phyloP scores from a whole-genome alignment of 2,888 invertebrate species.

The Cryptocheilus praepositus region DNA sequence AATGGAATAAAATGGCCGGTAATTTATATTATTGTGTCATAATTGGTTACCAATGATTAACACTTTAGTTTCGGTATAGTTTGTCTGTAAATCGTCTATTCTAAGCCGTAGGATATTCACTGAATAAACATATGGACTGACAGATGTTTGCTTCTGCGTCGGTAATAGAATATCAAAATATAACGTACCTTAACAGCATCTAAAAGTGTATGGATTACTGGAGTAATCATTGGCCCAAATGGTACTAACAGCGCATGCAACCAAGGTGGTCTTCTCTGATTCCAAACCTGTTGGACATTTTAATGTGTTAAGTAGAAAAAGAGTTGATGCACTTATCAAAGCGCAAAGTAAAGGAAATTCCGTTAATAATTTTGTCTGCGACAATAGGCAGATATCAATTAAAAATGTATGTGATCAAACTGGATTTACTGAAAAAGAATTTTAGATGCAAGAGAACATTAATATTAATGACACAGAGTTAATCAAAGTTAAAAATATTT shows the following conservation, averaged over 20 bases:
- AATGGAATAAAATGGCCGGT: background rate
- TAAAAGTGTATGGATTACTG: slow-evolving; percentile 82
- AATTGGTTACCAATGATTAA: too few relatives aligned
- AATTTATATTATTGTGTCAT: too few relatives aligned
- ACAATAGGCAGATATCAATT: background rate
- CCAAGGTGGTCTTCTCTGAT: slow-evolving; percentile 87
- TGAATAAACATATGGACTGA: too few relatives aligned
- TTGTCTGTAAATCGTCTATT: too few relatives aligned
- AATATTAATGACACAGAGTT: too few relatives aligned
- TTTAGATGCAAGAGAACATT: too few relatives aligned
- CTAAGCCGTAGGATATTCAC: too few relatives aligned
- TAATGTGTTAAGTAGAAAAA: background rate
- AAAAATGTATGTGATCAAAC: too few relatives aligned
- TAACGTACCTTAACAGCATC: slow-evolving; percentile 77
- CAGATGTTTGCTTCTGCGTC: too few relatives aligned
- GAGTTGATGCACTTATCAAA: background rate
- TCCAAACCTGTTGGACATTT: slow-evolving; percentile 82
- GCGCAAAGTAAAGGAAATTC: background rate
- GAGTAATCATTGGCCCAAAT: slow-evolving; percentile 79
- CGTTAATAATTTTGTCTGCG: background rate
- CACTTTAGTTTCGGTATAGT: too few relatives aligned
- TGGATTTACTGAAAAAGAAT: too few relatives aligned
- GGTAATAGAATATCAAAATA: background rate
- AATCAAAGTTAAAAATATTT: too few relatives aligned
- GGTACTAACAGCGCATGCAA: slow-evolving; percentile 82